These are phyloP conservation scores for Dichetophora obliterata DNA, from an alignment of 2,888 invertebrate species.

Conservation along the genomic window DNA sequence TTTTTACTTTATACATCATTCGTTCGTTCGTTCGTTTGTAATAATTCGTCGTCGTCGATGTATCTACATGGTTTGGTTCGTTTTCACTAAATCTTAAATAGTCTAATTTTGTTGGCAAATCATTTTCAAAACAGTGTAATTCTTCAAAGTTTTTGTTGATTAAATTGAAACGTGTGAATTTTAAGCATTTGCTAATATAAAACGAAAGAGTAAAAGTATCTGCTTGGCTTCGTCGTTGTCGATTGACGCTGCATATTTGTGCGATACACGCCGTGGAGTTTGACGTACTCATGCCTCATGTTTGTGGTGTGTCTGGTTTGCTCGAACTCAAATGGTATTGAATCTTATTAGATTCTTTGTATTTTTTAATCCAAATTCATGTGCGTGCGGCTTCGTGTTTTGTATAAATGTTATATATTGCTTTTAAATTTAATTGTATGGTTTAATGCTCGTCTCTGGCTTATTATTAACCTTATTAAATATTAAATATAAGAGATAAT, in stretches of 20 bases:
- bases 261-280: not conserved
- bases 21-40: conserved; percentile 15
- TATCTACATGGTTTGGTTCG: not conserved
- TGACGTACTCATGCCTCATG: not conserved
- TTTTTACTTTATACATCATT: not conserved
- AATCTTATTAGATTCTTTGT: not conserved
- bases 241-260: not conserved
- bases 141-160: too few relatives aligned
- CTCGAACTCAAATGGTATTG: not conserved
- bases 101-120: not conserved
- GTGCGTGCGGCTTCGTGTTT: not conserved
- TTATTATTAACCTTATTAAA: not conserved
- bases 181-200: too few relatives aligned
- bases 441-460: not conserved
- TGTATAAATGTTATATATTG: not conserved
- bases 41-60: not conserved
- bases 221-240: not conserved
- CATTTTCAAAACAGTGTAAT: too few relatives aligned
- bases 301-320: conserved; percentile 11
- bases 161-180: too few relatives aligned
- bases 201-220: too few relatives aligned
- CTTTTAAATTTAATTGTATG: not conserved
- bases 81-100: conserved; percentile 12
- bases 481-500: not conserved
- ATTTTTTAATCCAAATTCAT: not conserved